Evolutionary conservation across 2,113 vertebrate species (phyloP).

Genomic region (Gasterosteus nipponicus): DNA sequence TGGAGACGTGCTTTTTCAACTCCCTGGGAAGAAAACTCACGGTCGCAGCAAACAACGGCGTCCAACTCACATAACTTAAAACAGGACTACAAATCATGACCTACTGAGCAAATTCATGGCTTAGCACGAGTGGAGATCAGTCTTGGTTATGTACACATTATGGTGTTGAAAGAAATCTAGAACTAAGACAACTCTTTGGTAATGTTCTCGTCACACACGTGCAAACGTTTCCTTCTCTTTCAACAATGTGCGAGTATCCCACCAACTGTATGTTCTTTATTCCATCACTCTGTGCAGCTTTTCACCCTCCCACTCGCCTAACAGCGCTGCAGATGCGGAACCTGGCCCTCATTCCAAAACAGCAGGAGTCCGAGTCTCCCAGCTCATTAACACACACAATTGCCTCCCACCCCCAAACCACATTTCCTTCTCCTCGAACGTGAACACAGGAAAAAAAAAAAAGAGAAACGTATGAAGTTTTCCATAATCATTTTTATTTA

Average conservation of each 20-base stretch:
- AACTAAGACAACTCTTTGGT: background rate
- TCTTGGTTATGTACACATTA: background rate
- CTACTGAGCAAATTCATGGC: slow-evolving; percentile 2
- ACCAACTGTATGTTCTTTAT: slow-evolving; percentile 34
- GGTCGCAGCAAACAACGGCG: slow-evolving; percentile 15
- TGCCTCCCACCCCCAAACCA: slow-evolving; percentile 69
- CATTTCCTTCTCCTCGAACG: slow-evolving; percentile 65
- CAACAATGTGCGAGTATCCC: slow-evolving; percentile 22
- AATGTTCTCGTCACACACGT: background rate
- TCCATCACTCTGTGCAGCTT: slow-evolving; percentile 55
- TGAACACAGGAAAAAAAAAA: slow-evolving; percentile 52
- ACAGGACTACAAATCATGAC: background rate
- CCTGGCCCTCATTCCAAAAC: slow-evolving; percentile 80
- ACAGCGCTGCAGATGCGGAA: slow-evolving; percentile 79
- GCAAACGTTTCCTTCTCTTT: slow-evolving; percentile 19
- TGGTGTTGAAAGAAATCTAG: background rate
- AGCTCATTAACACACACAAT: slow-evolving; percentile 79
- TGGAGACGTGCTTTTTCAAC: slow-evolving; percentile 26
- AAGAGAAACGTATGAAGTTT: background rate
- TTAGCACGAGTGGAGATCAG: slow-evolving; percentile 6
- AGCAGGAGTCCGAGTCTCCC: slow-evolving; percentile 78
- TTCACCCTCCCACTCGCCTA: slow-evolving; percentile 66
- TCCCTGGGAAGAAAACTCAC: slow-evolving; percentile 22
- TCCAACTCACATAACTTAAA: slow-evolving; percentile 13
- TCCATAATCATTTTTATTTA: slow-evolving; percentile 67